Evolutionary conservation across 2,888 invertebrate species (phyloP).

Genomic region (Cynaeus angustus): DNA sequence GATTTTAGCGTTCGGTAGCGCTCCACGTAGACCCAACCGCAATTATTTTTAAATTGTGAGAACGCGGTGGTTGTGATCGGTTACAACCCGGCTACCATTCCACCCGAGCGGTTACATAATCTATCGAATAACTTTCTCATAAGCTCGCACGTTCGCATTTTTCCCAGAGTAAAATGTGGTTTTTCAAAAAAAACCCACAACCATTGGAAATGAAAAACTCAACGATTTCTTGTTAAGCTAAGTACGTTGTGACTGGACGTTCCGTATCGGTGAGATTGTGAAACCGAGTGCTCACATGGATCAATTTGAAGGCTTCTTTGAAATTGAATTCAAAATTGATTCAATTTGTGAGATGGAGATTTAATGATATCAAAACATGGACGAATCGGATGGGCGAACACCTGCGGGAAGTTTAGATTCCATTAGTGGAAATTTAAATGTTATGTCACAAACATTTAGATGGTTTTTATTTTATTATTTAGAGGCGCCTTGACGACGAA

Average conservation of each 20-base stretch:
- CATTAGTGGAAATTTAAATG: constrained; percentile 15
- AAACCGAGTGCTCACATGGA: neutral
- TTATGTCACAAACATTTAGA: constrained; percentile 1
- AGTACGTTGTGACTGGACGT: constrained; percentile 13
- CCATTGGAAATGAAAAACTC: constrained; percentile 2
- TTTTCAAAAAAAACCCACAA: constrained; percentile 6
- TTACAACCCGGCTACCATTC: constrained; percentile 21
- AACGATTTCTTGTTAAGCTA: constrained; percentile 20
- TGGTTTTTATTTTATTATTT: constrained; percentile 1
- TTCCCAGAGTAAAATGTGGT: constrained; percentile 33
- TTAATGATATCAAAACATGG: neutral
- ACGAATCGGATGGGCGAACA: constrained; percentile 5
- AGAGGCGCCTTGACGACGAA: constrained; percentile 1
- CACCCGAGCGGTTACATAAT: constrained; percentile 27
- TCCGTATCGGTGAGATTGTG: constrained; percentile 26
- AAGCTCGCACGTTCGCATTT: constrained; percentile 10
- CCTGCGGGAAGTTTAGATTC: neutral
- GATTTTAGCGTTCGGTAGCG: constrained; percentile 50
- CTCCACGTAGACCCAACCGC: constrained; percentile 65
- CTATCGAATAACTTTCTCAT: constrained; percentile 32
- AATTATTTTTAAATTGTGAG: constrained; percentile 70
- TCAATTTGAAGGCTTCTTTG: neutral
- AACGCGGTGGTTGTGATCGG: constrained; percentile 54
- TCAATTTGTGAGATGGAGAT: constrained; percentile 1
- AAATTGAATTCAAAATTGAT: constrained; percentile 4